Evolutionary conservation across 2,797 vertebrate species (phyloP).

Genomic region (Cyclopterus lumpus): DNA sequence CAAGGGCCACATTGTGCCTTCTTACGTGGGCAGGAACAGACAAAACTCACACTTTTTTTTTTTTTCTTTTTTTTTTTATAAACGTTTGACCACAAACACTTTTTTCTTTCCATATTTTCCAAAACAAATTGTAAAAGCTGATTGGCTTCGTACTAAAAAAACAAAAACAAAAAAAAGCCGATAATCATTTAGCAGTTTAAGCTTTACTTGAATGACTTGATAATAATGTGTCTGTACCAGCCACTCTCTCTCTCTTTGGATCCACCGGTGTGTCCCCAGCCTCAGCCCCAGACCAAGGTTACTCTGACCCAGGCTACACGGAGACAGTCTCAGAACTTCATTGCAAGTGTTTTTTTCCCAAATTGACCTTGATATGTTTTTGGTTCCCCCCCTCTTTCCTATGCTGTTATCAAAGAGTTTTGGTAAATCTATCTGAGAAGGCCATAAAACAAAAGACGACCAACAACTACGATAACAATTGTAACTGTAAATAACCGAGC

Average conservation of each 20-base stretch:
- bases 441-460: slow-evolving; percentile 74
- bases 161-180: neutral
- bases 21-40: slow-evolving; percentile 70
- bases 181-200: slow-evolving; percentile 21
- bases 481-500: slow-evolving; percentile 74
- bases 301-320: slow-evolving; percentile 70
- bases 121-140: slow-evolving; percentile 42
- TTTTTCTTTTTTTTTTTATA: neutral
- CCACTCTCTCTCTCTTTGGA: slow-evolving; percentile 45
- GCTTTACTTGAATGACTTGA: slow-evolving; percentile 43
- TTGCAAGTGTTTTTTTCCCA: slow-evolving; percentile 67
- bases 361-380: slow-evolving; percentile 70
- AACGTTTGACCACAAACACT: slow-evolving; percentile 1
- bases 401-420: slow-evolving; percentile 76
- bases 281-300: slow-evolving; percentile 77
- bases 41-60: slow-evolving; percentile 30
- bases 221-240: slow-evolving; percentile 25
- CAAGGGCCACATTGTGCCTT: slow-evolving; percentile 76
- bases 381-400: slow-evolving; percentile 8
- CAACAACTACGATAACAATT: slow-evolving; percentile 69
- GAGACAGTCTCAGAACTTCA: slow-evolving; percentile 65
- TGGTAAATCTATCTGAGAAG: slow-evolving; percentile 70
- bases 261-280: slow-evolving; percentile 60
- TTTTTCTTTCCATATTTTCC: slow-evolving; percentile 20
- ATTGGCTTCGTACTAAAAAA: slow-evolving; percentile 29